Evolutionary conservation across 2,113 vertebrate species (phyloP).

Genomic region (Gallinago undulata): DNA sequence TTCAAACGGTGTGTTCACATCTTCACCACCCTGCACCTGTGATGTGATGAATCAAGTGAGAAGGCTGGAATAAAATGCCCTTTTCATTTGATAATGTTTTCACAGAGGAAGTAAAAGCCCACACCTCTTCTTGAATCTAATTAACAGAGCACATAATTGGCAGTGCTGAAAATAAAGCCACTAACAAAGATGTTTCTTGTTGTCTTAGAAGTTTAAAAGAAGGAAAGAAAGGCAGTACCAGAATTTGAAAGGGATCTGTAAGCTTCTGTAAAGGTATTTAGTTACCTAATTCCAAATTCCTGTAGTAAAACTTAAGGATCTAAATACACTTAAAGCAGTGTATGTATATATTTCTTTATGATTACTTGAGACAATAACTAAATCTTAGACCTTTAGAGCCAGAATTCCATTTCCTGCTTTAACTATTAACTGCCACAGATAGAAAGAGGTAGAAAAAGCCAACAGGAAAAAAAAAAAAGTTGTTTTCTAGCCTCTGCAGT

Average conservation of each 20-base stretch:
- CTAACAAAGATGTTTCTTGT: background rate
- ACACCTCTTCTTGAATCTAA: slow-evolving; percentile 26
- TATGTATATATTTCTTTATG: background rate
- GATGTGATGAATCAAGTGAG: background rate
- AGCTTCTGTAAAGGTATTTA: background rate
- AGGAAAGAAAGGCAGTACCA: background rate
- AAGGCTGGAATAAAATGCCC: background rate
- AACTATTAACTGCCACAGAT: background rate
- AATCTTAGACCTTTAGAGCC: background rate
- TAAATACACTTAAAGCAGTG: background rate
- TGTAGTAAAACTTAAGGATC: background rate
- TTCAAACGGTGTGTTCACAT: background rate
- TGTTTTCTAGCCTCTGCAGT: background rate
- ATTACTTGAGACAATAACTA: background rate
- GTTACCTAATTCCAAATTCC: background rate
- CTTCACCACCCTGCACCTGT: background rate
- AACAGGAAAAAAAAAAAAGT: background rate
- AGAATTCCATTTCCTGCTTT: background rate
- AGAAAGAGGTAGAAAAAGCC: background rate
- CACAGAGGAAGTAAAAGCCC: background rate
- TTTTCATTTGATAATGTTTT: background rate
- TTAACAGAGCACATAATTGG: background rate
- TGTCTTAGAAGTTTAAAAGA: background rate
- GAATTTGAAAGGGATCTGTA: background rate
- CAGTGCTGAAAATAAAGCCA: background rate